These are phyloP conservation scores for Gymnobelideus leadbeateri DNA, from an alignment of 2,113 vertebrate genomes.

Conservation along the genomic window DNA sequence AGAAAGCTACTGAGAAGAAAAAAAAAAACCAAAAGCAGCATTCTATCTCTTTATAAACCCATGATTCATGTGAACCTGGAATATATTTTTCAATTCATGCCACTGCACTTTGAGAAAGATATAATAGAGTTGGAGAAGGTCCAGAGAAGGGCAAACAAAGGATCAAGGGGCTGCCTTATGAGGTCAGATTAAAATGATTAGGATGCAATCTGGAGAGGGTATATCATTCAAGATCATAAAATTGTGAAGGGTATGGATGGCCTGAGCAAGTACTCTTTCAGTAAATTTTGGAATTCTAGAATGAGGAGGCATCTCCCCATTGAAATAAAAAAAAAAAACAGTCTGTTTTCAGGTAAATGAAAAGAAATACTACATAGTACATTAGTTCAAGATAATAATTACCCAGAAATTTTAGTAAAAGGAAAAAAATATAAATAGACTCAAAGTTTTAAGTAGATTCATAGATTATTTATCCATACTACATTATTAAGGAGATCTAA, in stretches of 20 bases:
- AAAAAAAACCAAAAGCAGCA: neutral
- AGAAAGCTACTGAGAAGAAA: neutral
- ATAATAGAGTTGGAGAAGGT: neutral
- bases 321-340: neutral
- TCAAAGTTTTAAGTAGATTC: neutral
- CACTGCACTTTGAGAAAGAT: neutral
- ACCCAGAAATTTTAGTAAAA: neutral
- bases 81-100: neutral
- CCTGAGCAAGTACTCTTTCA: neutral
- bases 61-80: conserved; percentile 1
- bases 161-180: neutral
- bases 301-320: neutral
- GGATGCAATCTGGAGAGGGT: neutral
- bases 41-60: neutral
- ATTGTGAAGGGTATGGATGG: neutral
- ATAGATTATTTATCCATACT: neutral
- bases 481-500: neutral
- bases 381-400: neutral
- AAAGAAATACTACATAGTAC: neutral
- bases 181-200: conserved; percentile 20
- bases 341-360: neutral
- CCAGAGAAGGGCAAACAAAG: neutral
- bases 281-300: conserved; percentile 18
- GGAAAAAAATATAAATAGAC: neutral
- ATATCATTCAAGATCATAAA: conserved; percentile 20